phyloP scores from a whole-genome alignment of 2,113 vertebrate genomes.

The Baryphthengus martii region DNA sequence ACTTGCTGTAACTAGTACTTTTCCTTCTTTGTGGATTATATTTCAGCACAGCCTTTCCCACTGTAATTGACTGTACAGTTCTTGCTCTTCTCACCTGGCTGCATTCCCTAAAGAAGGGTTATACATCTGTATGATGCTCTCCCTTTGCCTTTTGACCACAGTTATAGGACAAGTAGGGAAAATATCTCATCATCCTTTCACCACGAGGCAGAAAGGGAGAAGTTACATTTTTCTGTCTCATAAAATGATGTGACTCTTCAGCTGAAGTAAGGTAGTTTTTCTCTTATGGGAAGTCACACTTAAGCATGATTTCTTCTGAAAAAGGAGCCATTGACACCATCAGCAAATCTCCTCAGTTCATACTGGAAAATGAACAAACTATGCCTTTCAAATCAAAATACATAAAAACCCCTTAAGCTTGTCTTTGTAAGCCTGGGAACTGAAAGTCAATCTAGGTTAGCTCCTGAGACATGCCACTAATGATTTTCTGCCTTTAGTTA shows the following conservation, averaged over 20 bases:
- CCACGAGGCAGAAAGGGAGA: background rate
- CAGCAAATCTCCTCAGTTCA: background rate
- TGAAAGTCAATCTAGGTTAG: background rate
- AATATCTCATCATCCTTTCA: background rate
- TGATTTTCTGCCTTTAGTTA: background rate
- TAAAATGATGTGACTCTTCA: background rate
- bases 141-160: background rate
- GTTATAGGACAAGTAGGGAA: background rate
- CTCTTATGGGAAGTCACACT: background rate
- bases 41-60: background rate
- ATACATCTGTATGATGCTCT: background rate
- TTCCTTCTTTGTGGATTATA: background rate
- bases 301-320: background rate
- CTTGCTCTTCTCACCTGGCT: background rate
- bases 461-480: background rate
- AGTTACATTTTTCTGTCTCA: background rate
- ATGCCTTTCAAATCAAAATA: background rate
- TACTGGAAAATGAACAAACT: background rate
- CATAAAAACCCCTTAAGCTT: background rate
- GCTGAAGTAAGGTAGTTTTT: background rate
- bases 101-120: background rate
- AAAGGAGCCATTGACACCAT: background rate
- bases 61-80: background rate
- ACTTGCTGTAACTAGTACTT: background rate
- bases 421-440: background rate